Base-by-base conservation (phyloP, 2,888 invertebrate species). In the Bellardia pandia region DNA sequence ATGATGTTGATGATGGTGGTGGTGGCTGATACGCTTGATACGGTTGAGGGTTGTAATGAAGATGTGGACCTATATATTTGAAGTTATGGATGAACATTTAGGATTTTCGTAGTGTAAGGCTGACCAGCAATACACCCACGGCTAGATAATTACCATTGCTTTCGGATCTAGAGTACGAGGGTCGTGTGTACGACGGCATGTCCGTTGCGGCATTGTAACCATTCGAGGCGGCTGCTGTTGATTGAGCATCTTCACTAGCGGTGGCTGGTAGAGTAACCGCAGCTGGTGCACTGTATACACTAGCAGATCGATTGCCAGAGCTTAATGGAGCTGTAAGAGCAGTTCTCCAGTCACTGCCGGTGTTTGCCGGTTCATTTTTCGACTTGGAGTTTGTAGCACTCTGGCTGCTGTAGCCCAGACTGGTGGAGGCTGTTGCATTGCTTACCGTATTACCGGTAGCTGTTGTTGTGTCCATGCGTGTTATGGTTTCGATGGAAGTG, bases 81-180 rank as follows among this genome's bases (percentile, higher is more conserved):
- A 79, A 77, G 78, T 85, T 83, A 86, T 77, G 68, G 64, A 68
- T 81, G 80, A 85, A 85, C 84, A 60, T 80, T 86, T 89, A 89
- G 77, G 86, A 74, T 89, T 90, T 90, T 88, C 89, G 87, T 89
- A 92, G 89, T 88, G 92, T 92, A 86, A 92, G 90, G 90, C 92
- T 92, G 90, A 92, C 92, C 88, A 92, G 90, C 86, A 92, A 90
- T 80, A 92, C 92, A 90, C 92, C 92, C 86, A 92, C 91, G 60
- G 92, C 92, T 88, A 92, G 90, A 92, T 92, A 92, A 92, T 92
- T 92, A 92, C 92, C 92, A 90, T 92, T 92, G 92, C 92, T 92
- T 91, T 93, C 93, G 90, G 93, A 92, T 76, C 93, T 92, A 76
- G 93, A 91, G 89, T 92, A 93, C 72, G 92, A 92, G 88, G 92